phyloP scores from a whole-genome alignment of 2,888 invertebrate species.

The Machimus rusticus region DNA sequence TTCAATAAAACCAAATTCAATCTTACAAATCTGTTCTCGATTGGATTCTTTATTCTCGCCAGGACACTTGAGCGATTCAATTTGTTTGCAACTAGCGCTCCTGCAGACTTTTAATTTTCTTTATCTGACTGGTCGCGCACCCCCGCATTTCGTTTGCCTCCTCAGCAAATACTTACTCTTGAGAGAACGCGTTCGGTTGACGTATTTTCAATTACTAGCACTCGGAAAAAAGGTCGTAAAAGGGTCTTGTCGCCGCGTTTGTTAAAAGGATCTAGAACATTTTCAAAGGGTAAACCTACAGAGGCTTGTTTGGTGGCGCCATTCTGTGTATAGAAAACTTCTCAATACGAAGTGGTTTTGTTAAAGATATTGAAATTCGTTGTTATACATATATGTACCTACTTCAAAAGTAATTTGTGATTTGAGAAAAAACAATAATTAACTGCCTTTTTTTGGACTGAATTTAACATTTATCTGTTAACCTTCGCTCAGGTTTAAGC shows the following conservation, averaged over 20 bases:
- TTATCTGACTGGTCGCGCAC: neutral
- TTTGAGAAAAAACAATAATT: neutral
- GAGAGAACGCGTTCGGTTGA: neutral
- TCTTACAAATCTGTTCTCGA: conserved; percentile 7
- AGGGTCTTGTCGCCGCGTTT: neutral
- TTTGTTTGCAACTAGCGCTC: conserved; percentile 11
- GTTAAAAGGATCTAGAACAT: neutral
- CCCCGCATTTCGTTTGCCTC: neutral
- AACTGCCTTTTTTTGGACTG: too few species aligned
- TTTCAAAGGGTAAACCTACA: neutral
- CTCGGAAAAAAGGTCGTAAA: neutral
- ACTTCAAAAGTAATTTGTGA: neutral
- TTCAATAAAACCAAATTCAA: conserved; percentile 27
- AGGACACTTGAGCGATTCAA: neutral
- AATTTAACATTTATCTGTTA: too few species aligned
- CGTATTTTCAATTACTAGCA: neutral
- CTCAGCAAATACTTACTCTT: neutral
- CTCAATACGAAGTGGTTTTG: neutral
- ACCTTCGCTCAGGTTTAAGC: too few species aligned
- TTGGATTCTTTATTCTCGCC: neutral
- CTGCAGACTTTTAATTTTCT: neutral
- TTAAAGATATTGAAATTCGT: neutral
- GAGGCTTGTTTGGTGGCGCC: neutral
- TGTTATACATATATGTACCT: neutral
- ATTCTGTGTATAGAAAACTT: neutral